Conservation (phyloP, 2,113 vertebrate genomes). For the Bungarus multicinctus region DNA sequence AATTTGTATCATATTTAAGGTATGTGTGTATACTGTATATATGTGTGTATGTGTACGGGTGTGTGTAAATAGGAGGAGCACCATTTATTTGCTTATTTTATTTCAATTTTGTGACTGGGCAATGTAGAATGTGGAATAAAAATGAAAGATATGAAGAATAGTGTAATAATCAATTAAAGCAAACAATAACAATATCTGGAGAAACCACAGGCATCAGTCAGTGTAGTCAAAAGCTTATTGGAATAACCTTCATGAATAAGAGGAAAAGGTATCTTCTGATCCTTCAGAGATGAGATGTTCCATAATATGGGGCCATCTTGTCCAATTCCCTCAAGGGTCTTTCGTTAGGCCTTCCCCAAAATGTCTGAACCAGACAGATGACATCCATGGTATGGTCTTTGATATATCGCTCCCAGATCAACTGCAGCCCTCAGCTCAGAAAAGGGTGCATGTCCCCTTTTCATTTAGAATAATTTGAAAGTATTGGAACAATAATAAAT, state of each 20-base stretch:
- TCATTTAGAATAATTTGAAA: too few species aligned
- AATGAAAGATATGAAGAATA: too few species aligned
- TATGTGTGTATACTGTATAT: not conserved
- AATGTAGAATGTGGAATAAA: too few species aligned
- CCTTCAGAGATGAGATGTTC: not conserved
- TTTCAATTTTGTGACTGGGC: too few species aligned
- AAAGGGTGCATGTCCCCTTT: too few species aligned
- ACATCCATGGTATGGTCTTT: not conserved
- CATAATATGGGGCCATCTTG: not conserved
- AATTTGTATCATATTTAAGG: not conserved
- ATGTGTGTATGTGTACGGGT: not conserved
- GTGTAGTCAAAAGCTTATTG: too few species aligned
- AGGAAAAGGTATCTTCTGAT: not conserved
- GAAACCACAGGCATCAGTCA: too few species aligned
- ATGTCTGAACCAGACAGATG: not conserved
- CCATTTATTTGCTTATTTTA: not conserved
- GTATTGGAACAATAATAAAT: too few species aligned
- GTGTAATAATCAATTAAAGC: too few species aligned
- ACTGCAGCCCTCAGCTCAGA: not conserved
- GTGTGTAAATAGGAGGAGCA: not conserved
- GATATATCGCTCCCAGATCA: not conserved
- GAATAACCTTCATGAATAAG: not conserved
- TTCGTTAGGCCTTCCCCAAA: not conserved
- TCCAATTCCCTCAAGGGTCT: not conserved
- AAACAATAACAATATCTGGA: too few species aligned